Evolutionary conservation across 1,140 invertebrate species (phyloP).

Genomic region (Drepana arcuata): DNA sequence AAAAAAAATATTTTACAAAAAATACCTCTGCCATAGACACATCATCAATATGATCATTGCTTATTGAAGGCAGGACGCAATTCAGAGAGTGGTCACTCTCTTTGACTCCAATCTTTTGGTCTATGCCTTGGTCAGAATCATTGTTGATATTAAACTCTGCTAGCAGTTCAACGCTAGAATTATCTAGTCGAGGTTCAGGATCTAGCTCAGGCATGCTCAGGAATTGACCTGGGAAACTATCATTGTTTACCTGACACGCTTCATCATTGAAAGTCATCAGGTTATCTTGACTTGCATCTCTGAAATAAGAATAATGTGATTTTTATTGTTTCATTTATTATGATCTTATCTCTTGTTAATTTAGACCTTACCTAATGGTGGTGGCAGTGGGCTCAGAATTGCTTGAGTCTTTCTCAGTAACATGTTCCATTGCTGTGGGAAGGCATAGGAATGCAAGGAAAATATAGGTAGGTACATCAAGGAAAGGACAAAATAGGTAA

Average conservation of each 20-base stretch:
- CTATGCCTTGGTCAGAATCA: slow-evolving; percentile 30
- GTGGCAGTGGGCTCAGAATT: slow-evolving; percentile 2
- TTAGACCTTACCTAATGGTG: too few species aligned
- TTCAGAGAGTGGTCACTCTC: slow-evolving; percentile 45
- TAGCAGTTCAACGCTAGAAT: slow-evolving; percentile 35
- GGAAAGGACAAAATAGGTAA: slow-evolving; percentile 14
- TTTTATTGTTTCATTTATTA: too few species aligned
- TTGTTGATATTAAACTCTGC: slow-evolving; percentile 49
- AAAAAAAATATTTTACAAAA: not conserved
- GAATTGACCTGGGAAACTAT: slow-evolving; percentile 38
- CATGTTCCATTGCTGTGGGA: slow-evolving; percentile 8
- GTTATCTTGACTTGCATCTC: slow-evolving; percentile 30
- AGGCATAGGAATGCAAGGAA: slow-evolving; percentile 17
- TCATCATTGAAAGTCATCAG: slow-evolving; percentile 40
- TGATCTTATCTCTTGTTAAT: too few species aligned
- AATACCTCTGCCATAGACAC: slow-evolving; percentile 39
- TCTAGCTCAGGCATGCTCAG: slow-evolving; percentile 56
- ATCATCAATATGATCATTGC: slow-evolving; percentile 51
- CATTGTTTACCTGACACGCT: slow-evolving; percentile 31
- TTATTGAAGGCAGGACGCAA: slow-evolving; percentile 56
- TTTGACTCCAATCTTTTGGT: slow-evolving; percentile 18
- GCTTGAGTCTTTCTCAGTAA: slow-evolving; percentile 3
- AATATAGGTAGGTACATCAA: slow-evolving; percentile 8
- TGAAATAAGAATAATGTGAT: slow-evolving; percentile 16
- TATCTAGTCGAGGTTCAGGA: slow-evolving; percentile 26